phyloP scores from a whole-genome alignment of 2,797 vertebrate species.

The Gambusia yucatana region DNA sequence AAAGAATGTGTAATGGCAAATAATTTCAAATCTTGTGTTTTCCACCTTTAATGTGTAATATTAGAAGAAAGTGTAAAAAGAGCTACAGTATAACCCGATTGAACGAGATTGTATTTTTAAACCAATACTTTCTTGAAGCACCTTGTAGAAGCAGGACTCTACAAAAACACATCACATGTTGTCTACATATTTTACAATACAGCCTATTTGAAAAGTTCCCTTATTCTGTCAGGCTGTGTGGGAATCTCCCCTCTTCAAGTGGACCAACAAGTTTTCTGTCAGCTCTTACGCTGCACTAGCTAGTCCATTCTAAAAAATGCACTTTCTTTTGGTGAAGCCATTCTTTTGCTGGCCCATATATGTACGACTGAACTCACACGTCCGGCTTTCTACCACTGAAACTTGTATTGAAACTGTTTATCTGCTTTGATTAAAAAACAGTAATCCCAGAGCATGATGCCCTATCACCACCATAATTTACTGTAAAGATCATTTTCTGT shows the following conservation, averaged over 20 bases:
- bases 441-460: not conserved
- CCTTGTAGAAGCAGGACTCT: not conserved
- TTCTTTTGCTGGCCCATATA: not conserved
- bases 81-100: not conserved
- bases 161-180: not conserved
- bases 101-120: not conserved
- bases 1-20: not conserved
- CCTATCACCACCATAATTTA: not conserved
- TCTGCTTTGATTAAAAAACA: not conserved
- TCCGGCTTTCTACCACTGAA: not conserved
- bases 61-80: not conserved
- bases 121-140: not conserved
- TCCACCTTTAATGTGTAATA: not conserved
- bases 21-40: not conserved
- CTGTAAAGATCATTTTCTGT: not conserved
- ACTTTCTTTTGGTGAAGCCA: not conserved
- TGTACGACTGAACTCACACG: not conserved
- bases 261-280: not conserved
- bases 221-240: not conserved
- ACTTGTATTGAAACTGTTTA: not conserved
- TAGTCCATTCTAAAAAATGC: not conserved
- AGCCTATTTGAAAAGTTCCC: not conserved
- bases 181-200: not conserved
- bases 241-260: not conserved
- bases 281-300: not conserved